Conservation (phyloP, 2,113 vertebrate genomes). For the Vidua macroura region DNA sequence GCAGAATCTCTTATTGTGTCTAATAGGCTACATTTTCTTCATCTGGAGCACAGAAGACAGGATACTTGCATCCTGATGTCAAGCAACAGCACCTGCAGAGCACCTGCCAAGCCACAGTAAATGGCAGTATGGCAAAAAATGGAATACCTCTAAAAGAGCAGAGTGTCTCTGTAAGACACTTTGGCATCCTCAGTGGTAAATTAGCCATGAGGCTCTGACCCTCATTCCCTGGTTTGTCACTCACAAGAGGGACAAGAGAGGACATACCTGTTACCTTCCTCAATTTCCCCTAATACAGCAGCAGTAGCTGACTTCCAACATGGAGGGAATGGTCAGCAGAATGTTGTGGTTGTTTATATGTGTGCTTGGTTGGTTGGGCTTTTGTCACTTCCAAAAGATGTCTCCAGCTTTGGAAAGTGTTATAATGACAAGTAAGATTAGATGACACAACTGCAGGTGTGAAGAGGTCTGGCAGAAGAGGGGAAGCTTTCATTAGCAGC, state of each 20-base stretch:
- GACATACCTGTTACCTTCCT: neutral
- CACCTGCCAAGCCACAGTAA: neutral
- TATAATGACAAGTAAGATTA: neutral
- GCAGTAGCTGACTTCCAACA: neutral
- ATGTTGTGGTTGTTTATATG: rapidly evolving
- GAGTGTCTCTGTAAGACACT: neutral
- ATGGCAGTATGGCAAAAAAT: neutral
- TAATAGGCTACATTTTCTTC: constrained; percentile 30
- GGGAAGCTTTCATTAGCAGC: neutral
- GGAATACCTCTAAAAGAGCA: neutral
- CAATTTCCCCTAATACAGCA: rapidly evolving
- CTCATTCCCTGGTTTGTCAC: neutral
- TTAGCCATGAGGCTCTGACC: neutral
- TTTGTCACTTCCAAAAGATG: neutral
- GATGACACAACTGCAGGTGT: neutral
- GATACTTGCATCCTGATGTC: constrained; percentile 36
- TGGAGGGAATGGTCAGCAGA: neutral
- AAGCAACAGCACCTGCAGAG: constrained; percentile 34
- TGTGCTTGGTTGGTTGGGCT: neutral
- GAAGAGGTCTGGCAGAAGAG: neutral
- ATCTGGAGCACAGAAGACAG: neutral
- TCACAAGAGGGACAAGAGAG: neutral
- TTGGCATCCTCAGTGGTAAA: neutral
- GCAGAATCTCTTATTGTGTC: neutral
- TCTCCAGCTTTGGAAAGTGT: neutral